These are phyloP conservation scores for Setipinna tenuifilis DNA, from an alignment of 2,797 vertebrate species.

Conservation along the genomic window DNA sequence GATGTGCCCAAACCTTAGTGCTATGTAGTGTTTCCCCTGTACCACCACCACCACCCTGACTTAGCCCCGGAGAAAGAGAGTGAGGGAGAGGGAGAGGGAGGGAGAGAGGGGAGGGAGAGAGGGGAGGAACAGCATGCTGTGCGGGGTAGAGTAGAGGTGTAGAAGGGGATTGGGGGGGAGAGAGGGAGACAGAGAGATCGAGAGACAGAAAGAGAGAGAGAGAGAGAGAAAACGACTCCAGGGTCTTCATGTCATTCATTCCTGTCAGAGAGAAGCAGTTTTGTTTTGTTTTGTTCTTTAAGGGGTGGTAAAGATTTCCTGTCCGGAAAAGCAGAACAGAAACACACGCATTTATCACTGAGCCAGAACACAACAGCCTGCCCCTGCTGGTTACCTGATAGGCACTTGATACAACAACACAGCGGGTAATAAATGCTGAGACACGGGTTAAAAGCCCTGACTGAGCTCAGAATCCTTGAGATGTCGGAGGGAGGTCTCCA, in stretches of 20 bases:
- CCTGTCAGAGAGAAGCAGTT: conserved; percentile 75
- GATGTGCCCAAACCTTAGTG: neutral
- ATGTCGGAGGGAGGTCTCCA: neutral
- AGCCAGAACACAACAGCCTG: neutral
- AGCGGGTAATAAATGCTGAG: neutral
- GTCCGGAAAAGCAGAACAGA: conserved; percentile 59
- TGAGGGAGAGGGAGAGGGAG: neutral
- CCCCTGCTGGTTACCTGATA: neutral
- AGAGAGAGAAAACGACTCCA: conserved; percentile 33
- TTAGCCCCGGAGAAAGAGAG: conserved; percentile 51
- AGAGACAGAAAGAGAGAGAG: neutral
- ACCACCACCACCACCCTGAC: conserved; percentile 62
- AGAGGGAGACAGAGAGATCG: neutral
- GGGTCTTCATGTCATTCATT: conserved; percentile 65
- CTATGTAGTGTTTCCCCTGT: conserved; percentile 25
- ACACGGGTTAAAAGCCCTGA: neutral
- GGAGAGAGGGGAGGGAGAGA: neutral
- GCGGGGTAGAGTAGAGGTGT: neutral
- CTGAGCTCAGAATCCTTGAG: neutral
- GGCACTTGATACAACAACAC: neutral
- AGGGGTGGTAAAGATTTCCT: conserved; percentile 65
- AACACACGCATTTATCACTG: conserved; percentile 42
- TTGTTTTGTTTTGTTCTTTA: conserved; percentile 73
- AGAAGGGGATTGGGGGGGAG: neutral
- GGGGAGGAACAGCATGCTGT: neutral